Evolutionary conservation across 2,113 vertebrate species (phyloP).

Genomic region (Cepphus grylle): DNA sequence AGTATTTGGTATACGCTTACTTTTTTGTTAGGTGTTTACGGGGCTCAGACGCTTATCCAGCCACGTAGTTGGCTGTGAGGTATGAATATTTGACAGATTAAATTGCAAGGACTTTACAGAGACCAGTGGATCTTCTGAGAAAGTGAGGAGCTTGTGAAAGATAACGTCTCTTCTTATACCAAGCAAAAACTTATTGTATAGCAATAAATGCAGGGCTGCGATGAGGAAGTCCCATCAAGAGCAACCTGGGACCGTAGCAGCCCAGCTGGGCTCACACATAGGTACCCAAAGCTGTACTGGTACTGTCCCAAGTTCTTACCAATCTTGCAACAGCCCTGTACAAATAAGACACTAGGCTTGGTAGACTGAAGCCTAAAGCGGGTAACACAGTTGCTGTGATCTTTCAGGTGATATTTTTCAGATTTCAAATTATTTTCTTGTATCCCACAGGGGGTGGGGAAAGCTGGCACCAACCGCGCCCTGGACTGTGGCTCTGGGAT

Average conservation of each 20-base stretch:
- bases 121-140: neutral
- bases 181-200: neutral
- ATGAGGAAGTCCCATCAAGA: neutral
- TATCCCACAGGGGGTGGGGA: conserved; percentile 82
- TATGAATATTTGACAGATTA: neutral
- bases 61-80: neutral
- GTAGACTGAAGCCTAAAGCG: neutral
- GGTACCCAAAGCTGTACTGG: neutral
- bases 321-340: neutral
- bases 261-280: neutral
- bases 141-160: neutral
- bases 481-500: conserved; percentile 94
- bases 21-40: neutral
- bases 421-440: neutral
- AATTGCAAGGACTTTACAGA: neutral
- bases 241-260: neutral
- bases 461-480: conserved; percentile 83
- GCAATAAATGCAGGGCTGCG: neutral
- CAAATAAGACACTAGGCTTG: neutral
- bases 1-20: neutral
- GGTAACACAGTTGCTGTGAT: neutral
- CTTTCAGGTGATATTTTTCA: neutral
- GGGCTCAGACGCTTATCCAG: neutral
- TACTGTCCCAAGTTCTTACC: neutral
- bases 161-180: neutral